Evolutionary conservation across 2,888 invertebrate genomes (phyloP).

Genomic region (Brachyopa scutellaris): DNA sequence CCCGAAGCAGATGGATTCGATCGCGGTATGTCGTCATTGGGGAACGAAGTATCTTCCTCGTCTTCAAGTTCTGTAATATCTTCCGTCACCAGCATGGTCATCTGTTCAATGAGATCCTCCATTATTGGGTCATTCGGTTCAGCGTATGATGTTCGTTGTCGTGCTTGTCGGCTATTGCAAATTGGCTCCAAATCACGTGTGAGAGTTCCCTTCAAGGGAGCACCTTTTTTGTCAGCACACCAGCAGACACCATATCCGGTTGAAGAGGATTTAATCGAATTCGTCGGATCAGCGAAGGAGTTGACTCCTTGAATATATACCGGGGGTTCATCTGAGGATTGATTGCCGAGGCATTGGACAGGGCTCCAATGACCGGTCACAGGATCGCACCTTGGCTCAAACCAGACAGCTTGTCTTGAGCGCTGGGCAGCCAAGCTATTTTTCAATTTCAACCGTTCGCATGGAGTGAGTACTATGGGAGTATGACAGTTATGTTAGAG

Average conservation of each 20-base stretch:
- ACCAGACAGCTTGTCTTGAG: constrained; percentile 83
- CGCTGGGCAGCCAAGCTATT: constrained; percentile 88
- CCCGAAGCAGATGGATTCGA: constrained; percentile 79
- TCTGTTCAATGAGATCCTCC: constrained; percentile 88
- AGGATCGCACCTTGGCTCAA: constrained; percentile 89
- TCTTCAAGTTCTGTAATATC: constrained; percentile 76
- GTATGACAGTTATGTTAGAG: not conserved
- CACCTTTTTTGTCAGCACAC: constrained; percentile 92
- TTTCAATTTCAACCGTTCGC: constrained; percentile 90
- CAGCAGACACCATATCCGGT: constrained; percentile 88
- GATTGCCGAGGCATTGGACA: constrained; percentile 88
- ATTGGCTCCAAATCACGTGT: constrained; percentile 89
- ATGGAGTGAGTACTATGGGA: constrained; percentile 87
- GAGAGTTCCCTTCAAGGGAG: constrained; percentile 90
- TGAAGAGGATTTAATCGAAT: constrained; percentile 3
- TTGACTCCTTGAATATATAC: constrained; percentile 36
- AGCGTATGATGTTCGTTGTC: constrained; percentile 82
- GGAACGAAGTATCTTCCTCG: constrained; percentile 11
- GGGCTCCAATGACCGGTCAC: constrained; percentile 90
- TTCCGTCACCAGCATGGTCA: constrained; percentile 84
- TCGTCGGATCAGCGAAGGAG: constrained; percentile 37
- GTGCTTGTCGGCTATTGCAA: constrained; percentile 91
- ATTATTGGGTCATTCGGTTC: constrained; percentile 84
- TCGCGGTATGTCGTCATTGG: constrained; percentile 28
- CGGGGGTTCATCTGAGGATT: constrained; percentile 77